Conservation (phyloP, 2,797 vertebrate species). For the Acanthopagrus latus region DNA sequence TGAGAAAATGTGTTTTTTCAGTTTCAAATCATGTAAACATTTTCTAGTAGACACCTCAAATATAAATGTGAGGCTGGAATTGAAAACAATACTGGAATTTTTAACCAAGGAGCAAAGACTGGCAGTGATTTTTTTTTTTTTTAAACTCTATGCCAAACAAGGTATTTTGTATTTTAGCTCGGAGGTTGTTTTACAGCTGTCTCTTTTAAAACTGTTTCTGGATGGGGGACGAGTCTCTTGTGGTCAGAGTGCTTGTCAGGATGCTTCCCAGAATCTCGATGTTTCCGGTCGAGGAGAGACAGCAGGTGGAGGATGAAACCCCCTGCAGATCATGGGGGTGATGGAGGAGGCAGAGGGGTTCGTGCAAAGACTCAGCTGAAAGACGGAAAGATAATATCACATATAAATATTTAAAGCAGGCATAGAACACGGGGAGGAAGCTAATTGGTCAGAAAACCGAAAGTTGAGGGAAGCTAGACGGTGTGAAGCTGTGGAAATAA, state of each 20-base stretch:
- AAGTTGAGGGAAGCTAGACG: conserved; percentile 5
- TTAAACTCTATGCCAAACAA: not conserved
- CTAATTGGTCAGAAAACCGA: not conserved
- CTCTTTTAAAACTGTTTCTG: conserved; percentile 4
- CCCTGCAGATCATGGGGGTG: conserved; percentile 6
- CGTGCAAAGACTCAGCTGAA: not conserved
- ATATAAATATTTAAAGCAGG: conserved; percentile 12
- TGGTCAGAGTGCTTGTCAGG: not conserved
- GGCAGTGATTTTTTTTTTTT: not conserved
- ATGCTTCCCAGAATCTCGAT: not conserved
- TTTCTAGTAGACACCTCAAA: no score
- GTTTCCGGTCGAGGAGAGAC: not conserved
- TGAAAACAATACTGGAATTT: no score
- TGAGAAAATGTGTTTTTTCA: no score
- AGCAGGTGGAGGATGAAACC: conserved; percentile 12
- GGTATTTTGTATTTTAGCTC: not conserved
- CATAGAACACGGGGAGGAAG: not conserved
- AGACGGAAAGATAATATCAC: not conserved
- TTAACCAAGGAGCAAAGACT: no score
- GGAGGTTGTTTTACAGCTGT: not conserved
- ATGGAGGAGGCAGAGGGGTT: conserved; percentile 6
- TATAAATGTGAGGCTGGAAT: no score
- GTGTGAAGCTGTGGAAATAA: not conserved
- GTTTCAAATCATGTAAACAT: no score
- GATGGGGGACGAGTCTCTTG: not conserved